A percentile compares a stretch with the other conserved stretches of the same genome.
These are phyloP conservation scores for Piprites chloris DNA, from an alignment of 2,113 vertebrate species.

Conservation along the genomic window DNA sequence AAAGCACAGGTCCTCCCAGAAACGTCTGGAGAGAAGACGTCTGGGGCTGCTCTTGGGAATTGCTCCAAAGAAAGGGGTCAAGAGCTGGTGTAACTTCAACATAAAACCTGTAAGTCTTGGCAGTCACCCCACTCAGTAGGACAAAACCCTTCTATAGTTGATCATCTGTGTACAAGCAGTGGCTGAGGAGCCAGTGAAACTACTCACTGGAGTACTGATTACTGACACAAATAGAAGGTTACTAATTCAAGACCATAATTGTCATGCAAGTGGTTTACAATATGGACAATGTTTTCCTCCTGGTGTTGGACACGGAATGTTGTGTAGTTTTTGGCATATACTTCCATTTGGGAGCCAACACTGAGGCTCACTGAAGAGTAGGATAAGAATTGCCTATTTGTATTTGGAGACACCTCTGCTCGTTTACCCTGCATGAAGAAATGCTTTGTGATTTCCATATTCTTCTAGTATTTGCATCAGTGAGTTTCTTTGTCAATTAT, in stretches of 20 bases:
- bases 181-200: neutral
- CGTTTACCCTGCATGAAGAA: neutral
- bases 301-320: neutral
- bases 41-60: neutral
- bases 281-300: neutral
- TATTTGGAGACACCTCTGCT: neutral
- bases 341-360: neutral
- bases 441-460: neutral
- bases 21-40: neutral
- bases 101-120: neutral
- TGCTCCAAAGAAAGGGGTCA: fast-evolving
- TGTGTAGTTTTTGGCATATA: conserved; percentile 33
- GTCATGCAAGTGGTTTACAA: neutral
- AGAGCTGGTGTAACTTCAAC: neutral
- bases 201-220: neutral
- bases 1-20: neutral
- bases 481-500: neutral
- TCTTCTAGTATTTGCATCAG: neutral
- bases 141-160: neutral
- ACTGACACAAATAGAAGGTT: neutral
- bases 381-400: neutral
- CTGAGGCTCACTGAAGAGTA: neutral
- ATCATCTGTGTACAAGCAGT: neutral
- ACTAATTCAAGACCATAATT: neutral
- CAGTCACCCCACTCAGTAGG: neutral